A percentile compares a stretch with the other conserved stretches of the same genome.
phyloP scores from a whole-genome alignment of 2,797 vertebrate species.

The Sylvilagus floridanus region DNA sequence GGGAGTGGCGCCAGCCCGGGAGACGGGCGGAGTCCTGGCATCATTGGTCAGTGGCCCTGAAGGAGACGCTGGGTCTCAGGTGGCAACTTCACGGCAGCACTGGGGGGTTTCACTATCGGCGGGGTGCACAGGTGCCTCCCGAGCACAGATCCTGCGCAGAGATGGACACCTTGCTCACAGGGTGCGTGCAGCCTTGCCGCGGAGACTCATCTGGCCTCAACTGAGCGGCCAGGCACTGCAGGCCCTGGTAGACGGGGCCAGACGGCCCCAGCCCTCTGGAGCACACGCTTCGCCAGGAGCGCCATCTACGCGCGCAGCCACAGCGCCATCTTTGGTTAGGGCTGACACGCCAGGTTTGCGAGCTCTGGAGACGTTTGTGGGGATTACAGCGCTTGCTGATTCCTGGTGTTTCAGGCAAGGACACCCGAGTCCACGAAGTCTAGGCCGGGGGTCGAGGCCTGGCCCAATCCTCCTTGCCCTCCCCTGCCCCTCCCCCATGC shows the following conservation, averaged over 20 bases:
- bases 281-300: not conserved
- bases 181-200: not conserved
- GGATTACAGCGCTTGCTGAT: not conserved
- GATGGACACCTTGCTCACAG: not conserved
- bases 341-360: not conserved
- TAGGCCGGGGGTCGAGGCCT: rapidly evolving
- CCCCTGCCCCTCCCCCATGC: rapidly evolving
- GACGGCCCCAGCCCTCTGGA: not conserved
- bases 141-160: not conserved
- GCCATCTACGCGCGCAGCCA: not conserved
- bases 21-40: not conserved
- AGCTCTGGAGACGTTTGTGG: not conserved
- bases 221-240: not conserved
- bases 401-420: not conserved
- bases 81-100: not conserved
- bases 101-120: not conserved
- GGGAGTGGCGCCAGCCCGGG: not conserved
- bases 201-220: not conserved
- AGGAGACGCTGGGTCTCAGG: not conserved
- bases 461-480: not conserved
- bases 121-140: not conserved
- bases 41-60: not conserved
- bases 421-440: rapidly evolving
- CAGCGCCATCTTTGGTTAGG: not conserved
- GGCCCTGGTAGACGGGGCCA: rapidly evolving